Conservation (phyloP, 2,113 vertebrate species). For the Tachysurus fulvidraco region DNA sequence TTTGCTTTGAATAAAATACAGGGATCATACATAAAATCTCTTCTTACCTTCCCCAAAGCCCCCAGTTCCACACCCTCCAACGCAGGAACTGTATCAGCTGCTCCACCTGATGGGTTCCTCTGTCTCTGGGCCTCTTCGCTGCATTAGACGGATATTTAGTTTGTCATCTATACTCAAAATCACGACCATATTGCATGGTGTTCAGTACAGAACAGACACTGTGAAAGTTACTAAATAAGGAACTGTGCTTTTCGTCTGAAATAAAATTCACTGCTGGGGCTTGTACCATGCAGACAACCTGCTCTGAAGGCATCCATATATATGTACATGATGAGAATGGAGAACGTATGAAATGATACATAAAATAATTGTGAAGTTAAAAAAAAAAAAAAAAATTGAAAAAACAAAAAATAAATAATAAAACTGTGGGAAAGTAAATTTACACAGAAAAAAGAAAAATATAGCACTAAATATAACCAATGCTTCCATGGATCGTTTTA, state of each 20-base stretch:
- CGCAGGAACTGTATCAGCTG: conserved; percentile 83
- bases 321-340: conserved; percentile 9
- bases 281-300: not conserved
- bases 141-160: conserved; percentile 43
- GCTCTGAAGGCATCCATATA: not conserved
- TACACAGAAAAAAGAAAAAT: not conserved
- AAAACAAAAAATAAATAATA: too few species aligned
- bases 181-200: not conserved
- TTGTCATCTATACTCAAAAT: conserved; percentile 15
- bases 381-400: too few species aligned
- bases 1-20: not conserved
- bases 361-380: not conserved
- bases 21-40: not conserved
- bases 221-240: conserved; percentile 23
- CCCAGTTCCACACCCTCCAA: conserved; percentile 91
- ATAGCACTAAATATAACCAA: not conserved
- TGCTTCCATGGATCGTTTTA: not conserved
- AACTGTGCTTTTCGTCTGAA: conserved; percentile 21
- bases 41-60: conserved; percentile 84
- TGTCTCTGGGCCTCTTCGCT: conserved; percentile 92
- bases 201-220: conserved; percentile 3
- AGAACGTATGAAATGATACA: conserved; percentile 2
- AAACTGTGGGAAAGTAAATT: not conserved
- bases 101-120: conserved; percentile 84
- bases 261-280: not conserved